These are phyloP conservation scores for Crocidura indochinensis DNA, from an alignment of 2,797 vertebrate species.

Conservation along the genomic window DNA sequence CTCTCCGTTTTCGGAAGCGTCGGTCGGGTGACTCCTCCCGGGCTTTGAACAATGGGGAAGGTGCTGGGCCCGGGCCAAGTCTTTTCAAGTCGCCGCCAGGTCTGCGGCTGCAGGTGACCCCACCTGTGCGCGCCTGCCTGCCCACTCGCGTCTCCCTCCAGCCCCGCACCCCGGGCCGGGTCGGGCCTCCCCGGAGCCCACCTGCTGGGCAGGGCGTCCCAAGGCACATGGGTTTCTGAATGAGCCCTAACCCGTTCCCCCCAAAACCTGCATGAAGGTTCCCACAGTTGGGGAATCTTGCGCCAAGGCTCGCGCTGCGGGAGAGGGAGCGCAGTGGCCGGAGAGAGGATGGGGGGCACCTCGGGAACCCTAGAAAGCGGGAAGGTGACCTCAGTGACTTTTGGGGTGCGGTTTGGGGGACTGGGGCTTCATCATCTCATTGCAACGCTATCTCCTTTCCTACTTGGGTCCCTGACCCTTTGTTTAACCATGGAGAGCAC, in stretches of 20 bases:
- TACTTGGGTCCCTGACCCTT: slow-evolving; percentile 40
- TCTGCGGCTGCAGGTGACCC: slow-evolving; percentile 86
- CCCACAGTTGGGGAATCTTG: slow-evolving; percentile 82
- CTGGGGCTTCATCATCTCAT: not conserved
- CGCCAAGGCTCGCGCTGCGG: slow-evolving; percentile 49
- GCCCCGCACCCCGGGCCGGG: not conserved
- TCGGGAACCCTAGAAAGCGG: not conserved
- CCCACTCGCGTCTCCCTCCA: no score
- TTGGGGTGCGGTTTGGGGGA: not conserved
- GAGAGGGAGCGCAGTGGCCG: not conserved
- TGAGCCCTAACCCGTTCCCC: slow-evolving; percentile 74
- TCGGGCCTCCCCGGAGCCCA: not conserved
- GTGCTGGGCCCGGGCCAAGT: slow-evolving; percentile 17
- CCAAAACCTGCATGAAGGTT: slow-evolving; percentile 69
- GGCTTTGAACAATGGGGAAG: slow-evolving; percentile 78
- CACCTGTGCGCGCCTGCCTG: slow-evolving; percentile 69
- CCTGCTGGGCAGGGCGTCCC: not conserved
- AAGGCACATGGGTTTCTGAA: slow-evolving; percentile 73
- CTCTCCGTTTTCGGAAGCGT: slow-evolving; percentile 68
- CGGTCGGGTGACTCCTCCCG: slow-evolving; percentile 79
- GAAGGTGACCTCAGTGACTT: not conserved
- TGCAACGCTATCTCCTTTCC: not conserved
- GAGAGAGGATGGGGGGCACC: not conserved
- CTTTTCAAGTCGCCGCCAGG: slow-evolving; percentile 87
- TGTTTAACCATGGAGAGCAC: slow-evolving; percentile 67